These are phyloP conservation scores for Cheiracanthium punctorium DNA, from an alignment of 2,888 invertebrate species.

Conservation along the genomic window DNA sequence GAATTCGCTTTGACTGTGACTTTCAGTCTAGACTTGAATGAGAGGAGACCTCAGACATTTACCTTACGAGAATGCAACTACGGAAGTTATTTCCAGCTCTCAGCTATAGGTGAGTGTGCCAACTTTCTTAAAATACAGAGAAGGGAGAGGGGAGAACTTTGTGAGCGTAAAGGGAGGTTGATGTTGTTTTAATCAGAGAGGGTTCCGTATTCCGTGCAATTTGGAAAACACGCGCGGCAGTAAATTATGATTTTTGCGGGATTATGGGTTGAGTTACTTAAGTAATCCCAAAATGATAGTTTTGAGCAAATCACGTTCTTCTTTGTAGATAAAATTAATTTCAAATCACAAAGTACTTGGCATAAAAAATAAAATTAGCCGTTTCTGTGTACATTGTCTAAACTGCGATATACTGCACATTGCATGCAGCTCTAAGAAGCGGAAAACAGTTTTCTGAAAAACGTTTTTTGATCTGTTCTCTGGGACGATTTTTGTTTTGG, in stretches of 20 bases:
- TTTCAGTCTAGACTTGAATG: conserved; percentile 61
- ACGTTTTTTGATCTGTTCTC: no score
- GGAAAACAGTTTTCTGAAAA: no score
- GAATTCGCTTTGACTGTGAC: background rate
- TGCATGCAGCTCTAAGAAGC: no score
- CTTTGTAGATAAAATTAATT: no score
- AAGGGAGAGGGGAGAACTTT: background rate
- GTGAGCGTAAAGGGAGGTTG: background rate
- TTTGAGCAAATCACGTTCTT: no score
- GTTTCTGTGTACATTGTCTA: no score
- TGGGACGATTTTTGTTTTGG: no score
- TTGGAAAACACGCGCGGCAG: background rate
- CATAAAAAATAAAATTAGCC: no score
- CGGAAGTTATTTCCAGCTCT: conserved; percentile 52
- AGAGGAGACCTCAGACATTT: conserved; percentile 52
- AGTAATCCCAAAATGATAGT: no score
- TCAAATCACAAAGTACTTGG: no score
- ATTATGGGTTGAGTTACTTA: no score
- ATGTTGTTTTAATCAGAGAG: background rate
- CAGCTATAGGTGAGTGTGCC: conserved; percentile 27
- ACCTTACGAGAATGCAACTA: conserved; percentile 39
- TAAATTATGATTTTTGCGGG: background rate
- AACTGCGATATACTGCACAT: no score
- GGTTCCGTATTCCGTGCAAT: background rate
- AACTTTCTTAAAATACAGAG: conserved; percentile 49